Evolutionary conservation across 2,888 invertebrate genomes (phyloP), one percentile per base, ranked within the genome.

Genomic region (Aleiodes leptofemur): DNA sequence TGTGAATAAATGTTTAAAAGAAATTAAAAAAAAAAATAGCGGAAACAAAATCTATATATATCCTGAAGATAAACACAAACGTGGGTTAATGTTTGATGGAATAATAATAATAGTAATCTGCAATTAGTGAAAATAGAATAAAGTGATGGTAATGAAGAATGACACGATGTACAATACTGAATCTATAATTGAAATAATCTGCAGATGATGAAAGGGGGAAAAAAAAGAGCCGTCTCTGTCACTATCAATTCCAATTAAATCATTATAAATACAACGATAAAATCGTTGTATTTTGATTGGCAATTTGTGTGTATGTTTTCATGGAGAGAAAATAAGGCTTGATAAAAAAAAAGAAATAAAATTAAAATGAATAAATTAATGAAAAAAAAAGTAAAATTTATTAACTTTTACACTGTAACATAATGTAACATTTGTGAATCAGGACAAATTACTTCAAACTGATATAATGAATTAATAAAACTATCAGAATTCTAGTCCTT

Each of bases 1-100:
- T 86, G 86, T 86, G 86, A 86, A 79, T 86, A 85, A 85, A 83
- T 83, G 83, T 85, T 86, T 84, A 85, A 72, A 77, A 82, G 81
- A 53, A 16, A 16, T 8, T 16, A 5, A 7, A 16, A 53, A 1
- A 53, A 53, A 16, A 16, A 16, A 16, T n/a, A 53, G 0, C 14
- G 34, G 3, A 34, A 61, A n/a, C n/a, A 50, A 72, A 11, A 16
- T 38, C 53, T 69, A 51, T 57, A 9, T 57, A 9, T 50, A 48
- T 23, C 23, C 29, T 8, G 14, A 61, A 7, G 13, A 8, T 70
- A 73, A 76, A 43, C 43, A 43, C 6, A 23, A 23, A 73, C 77
- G 74, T 75, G 70, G 55, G 77, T 31, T 59, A 69, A 56, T 70
- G 11, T 57, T 55, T 11, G 7, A 34, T 11, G 23, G 55, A 57